Percentiles rank a stretch among this genome's conserved stretches.
These are phyloP conservation scores for Pagetopsis macropterus DNA, from an alignment of 2,797 vertebrate species.

Conservation along the genomic window DNA sequence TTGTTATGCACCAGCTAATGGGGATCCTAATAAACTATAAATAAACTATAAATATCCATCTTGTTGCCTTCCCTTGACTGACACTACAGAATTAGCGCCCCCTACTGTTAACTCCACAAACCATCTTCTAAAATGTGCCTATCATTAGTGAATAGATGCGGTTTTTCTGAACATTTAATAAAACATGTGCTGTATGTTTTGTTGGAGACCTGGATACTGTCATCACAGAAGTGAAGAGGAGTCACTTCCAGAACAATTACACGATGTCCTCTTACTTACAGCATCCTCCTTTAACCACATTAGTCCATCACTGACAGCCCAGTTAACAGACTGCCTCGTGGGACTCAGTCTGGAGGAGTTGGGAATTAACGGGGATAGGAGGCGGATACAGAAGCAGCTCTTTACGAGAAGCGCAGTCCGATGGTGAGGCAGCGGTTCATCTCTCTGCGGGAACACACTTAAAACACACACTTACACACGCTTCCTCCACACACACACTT, in stretches of 20 bases:
- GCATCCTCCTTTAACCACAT: background rate
- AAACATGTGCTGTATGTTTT: rapidly evolving
- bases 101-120: background rate
- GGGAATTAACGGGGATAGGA: conserved; percentile 36
- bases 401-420: conserved; percentile 52
- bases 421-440: conserved; percentile 37
- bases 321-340: conserved; percentile 17
- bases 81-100: background rate
- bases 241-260: background rate
- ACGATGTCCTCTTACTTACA: background rate
- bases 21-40: no score
- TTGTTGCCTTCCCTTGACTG: no score
- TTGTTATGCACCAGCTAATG: no score
- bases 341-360: conserved; percentile 26
- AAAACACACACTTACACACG: background rate
- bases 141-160: no score
- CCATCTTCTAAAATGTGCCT: no score
- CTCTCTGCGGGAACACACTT: conserved; percentile 4
- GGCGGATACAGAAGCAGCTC: conserved; percentile 27
- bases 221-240: background rate
- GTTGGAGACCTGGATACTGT: rapidly evolving
- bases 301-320: conserved; percentile 9
- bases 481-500: background rate
- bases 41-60: no score
- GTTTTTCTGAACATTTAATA: rapidly evolving